Evolutionary conservation across 2,797 vertebrate species (phyloP).

Genomic region (Channa striata): DNA sequence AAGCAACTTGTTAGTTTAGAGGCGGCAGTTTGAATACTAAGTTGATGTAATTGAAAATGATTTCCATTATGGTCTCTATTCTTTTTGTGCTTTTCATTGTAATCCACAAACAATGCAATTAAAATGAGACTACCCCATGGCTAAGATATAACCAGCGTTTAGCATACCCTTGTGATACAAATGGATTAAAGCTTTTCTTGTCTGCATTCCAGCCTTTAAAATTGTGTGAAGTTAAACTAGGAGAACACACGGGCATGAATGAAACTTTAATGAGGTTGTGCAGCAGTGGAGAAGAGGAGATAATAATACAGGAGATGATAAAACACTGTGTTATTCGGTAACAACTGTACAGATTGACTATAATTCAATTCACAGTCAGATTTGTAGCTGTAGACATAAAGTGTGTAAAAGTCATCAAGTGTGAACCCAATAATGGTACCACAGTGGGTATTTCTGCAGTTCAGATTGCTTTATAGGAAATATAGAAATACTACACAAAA

Average conservation of each 20-base stretch:
- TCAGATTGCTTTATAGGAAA: neutral
- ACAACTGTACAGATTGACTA: slow-evolving; percentile 8
- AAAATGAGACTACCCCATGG: slow-evolving; percentile 4
- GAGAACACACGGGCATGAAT: slow-evolving; percentile 47
- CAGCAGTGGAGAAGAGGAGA: slow-evolving; percentile 21
- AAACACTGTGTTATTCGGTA: slow-evolving; percentile 19
- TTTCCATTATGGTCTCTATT: slow-evolving; percentile 3
- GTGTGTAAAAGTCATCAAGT: too few relatives aligned
- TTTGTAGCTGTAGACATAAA: slow-evolving; percentile 1
- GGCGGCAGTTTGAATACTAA: neutral
- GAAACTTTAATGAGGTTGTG: slow-evolving; percentile 64
- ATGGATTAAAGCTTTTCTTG: slow-evolving; percentile 12
- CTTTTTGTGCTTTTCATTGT: slow-evolving; percentile 3
- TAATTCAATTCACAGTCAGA: neutral
- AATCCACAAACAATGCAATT: neutral
- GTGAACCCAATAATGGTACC: neutral
- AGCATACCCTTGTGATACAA: slow-evolving; percentile 23
- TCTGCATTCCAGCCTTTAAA: slow-evolving; percentile 26
- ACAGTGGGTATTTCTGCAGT: neutral
- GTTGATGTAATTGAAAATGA: slow-evolving; percentile 4
- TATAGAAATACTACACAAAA: too few relatives aligned
- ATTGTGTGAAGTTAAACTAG: slow-evolving; percentile 31
- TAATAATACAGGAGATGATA: slow-evolving; percentile 26
- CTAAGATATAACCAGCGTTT: slow-evolving; percentile 18
- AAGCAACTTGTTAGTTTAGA: neutral